phyloP scores from a whole-genome alignment of 1,140 invertebrate genomes.

The Tribolium madens region DNA sequence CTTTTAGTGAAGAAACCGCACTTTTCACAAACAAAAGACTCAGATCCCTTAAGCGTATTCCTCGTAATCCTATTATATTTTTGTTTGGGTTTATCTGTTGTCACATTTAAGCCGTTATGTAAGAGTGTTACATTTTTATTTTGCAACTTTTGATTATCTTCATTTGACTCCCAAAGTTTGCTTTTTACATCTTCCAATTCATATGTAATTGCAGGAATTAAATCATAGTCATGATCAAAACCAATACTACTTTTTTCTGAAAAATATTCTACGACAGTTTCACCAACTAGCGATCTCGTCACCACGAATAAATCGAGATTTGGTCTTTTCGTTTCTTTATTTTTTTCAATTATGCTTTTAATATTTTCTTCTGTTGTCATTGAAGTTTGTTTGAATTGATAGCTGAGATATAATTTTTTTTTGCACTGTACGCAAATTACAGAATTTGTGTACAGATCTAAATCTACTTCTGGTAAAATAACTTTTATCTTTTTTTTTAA shows the following conservation, averaged over 20 bases:
- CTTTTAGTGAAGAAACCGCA: too few species aligned
- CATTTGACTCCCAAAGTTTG: too few species aligned
- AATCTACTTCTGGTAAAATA: conserved; percentile 11
- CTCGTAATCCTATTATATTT: too few species aligned
- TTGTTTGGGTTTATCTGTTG: too few species aligned
- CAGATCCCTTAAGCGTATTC: too few species aligned
- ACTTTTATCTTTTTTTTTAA: neutral
- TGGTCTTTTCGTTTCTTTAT: neutral
- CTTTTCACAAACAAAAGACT: too few species aligned
- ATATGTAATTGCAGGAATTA: too few species aligned
- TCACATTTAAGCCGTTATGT: too few species aligned
- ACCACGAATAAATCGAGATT: neutral
- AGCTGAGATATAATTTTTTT: neutral
- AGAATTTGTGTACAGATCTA: neutral
- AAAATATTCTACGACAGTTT: neutral
- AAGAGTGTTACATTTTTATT: too few species aligned
- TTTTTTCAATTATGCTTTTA: neutral
- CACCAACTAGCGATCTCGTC: neutral
- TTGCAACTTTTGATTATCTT: too few species aligned
- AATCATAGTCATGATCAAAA: too few species aligned
- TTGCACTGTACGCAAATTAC: conserved; percentile 2
- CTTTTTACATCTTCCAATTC: too few species aligned
- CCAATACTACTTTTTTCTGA: neutral
- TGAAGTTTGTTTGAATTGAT: neutral
- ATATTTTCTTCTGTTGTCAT: conserved; percentile 7